Base-by-base conservation (phyloP, 2,888 invertebrate species). In the Andrena marginata region DNA sequence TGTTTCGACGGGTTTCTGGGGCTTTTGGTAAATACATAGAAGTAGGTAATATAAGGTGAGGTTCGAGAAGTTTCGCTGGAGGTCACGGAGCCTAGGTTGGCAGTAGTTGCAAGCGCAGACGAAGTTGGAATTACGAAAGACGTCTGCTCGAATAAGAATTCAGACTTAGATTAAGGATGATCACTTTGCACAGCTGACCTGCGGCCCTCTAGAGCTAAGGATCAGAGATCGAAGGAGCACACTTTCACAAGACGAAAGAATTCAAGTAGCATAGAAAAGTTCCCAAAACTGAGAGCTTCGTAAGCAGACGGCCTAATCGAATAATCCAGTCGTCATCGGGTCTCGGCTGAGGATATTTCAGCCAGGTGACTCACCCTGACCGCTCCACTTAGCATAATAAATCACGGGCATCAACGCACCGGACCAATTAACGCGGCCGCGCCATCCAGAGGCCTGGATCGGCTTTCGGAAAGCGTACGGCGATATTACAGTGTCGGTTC, bases 391-490 rank as follows among this genome's bases (percentile, higher is more conserved):
- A 54, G 48, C 70, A 23, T 33, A 70, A 51, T 72, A 80, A 82
- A 77, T 80, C 74, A 68, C 63, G 31, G 56, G 67, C 78, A 80
- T 80, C 80, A 75, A 60, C 79, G 62, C 49, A 26, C 23, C 77
- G 64, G 75, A 77, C 74, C 85, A 88, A 88, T 88, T 88, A 88
- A 88, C 83, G 68, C 77, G 63, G 59, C 72, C 49, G 70, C 42
- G 70, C 51, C 49, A 56, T 82, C 68, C 69, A 63, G 69, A 56
- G 83, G 87, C 83, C 85, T 85, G 84, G 85, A 90, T 91, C 83
- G 89, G 89, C 90, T 90, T 90, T 91, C 82, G 86, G 87, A 86
- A 87, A 89, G 80, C 81, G 49, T 59, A 59, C 75, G 75, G 49
- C 63, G 69, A 62, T 68, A 72, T 84, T 78, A 77, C 76, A 69